Evolutionary conservation across 2,113 vertebrate species (phyloP).

Genomic region (Mesitornis unicolor): DNA sequence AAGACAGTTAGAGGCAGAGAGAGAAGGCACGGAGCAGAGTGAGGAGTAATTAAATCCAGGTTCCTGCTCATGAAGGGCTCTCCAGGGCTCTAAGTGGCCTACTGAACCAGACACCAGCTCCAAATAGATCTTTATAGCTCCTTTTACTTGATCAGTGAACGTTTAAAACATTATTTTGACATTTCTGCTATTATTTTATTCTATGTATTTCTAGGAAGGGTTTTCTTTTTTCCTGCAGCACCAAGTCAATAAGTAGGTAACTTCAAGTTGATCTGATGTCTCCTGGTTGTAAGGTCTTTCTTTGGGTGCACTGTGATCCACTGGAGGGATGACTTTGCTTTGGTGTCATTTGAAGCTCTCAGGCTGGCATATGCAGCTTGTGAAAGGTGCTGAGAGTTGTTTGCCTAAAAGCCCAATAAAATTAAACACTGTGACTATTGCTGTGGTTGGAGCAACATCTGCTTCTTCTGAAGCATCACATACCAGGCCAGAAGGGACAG

Average conservation of each 20-base stretch:
- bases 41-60: background rate
- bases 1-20: background rate
- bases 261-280: background rate
- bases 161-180: background rate
- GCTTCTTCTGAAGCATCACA: background rate
- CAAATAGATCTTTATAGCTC: background rate
- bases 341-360: background rate
- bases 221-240: background rate
- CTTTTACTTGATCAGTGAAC: background rate
- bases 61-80: background rate
- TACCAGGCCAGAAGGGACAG: background rate
- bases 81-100: background rate
- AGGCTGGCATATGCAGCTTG: background rate
- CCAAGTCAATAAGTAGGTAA: background rate
- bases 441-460: background rate
- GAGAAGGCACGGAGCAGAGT: rapidly evolving
- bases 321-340: background rate
- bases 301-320: background rate
- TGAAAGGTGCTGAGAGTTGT: background rate
- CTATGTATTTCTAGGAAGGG: background rate
- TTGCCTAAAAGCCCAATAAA: background rate
- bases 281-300: background rate
- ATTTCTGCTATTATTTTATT: background rate
- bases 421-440: background rate
- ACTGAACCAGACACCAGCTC: background rate